Percentiles rank a stretch among this genome's conserved stretches.
Evolutionary conservation across 1,140 invertebrate species (phyloP).

Genomic region (Akabosia matsudoensis): DNA sequence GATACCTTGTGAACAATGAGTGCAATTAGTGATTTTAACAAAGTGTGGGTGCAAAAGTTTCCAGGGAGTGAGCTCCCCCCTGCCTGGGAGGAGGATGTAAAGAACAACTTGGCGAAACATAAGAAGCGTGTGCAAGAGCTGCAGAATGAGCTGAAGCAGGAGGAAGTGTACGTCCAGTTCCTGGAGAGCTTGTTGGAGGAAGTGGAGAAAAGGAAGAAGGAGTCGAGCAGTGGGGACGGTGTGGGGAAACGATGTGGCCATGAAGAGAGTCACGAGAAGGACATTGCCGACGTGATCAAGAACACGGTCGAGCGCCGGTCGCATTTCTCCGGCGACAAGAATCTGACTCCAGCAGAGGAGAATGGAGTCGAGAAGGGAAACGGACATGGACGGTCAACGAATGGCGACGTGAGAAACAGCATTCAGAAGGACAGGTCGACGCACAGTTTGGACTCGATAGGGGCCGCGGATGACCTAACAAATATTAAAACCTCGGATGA

Average conservation of each 20-base stretch:
- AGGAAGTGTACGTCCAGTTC: slow-evolving; percentile 85
- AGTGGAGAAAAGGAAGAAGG: slow-evolving; percentile 67
- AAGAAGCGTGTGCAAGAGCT: slow-evolving; percentile 70
- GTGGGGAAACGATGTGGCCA: slow-evolving; percentile 21
- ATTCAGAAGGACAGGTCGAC: slow-evolving; percentile 1
- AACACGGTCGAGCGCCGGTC: slow-evolving; percentile 51
- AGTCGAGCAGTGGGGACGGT: slow-evolving; percentile 24
- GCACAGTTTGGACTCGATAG: background rate
- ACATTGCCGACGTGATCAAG: slow-evolving; percentile 47
- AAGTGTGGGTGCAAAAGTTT: slow-evolving; percentile 79
- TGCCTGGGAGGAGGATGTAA: slow-evolving; percentile 85
- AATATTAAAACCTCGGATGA: slow-evolving; percentile 17
- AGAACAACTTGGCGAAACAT: slow-evolving; percentile 80
- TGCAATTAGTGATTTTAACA: slow-evolving; percentile 46
- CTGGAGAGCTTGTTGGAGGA: slow-evolving; percentile 75
- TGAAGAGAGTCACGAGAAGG: slow-evolving; percentile 44
- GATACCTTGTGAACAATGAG: slow-evolving; percentile 36
- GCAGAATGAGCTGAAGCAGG: slow-evolving; percentile 79
- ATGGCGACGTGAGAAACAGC: background rate
- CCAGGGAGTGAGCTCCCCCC: slow-evolving; percentile 80
- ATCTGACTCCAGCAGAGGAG: slow-evolving; percentile 82
- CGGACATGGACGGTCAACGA: background rate
- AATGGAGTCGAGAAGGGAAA: slow-evolving; percentile 55
- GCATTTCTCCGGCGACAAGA: slow-evolving; percentile 56
- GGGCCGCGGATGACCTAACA: background rate